These are phyloP conservation scores for Drosophila trichaetosa DNA, from an alignment of 2,888 invertebrate species.

Conservation along the genomic window DNA sequence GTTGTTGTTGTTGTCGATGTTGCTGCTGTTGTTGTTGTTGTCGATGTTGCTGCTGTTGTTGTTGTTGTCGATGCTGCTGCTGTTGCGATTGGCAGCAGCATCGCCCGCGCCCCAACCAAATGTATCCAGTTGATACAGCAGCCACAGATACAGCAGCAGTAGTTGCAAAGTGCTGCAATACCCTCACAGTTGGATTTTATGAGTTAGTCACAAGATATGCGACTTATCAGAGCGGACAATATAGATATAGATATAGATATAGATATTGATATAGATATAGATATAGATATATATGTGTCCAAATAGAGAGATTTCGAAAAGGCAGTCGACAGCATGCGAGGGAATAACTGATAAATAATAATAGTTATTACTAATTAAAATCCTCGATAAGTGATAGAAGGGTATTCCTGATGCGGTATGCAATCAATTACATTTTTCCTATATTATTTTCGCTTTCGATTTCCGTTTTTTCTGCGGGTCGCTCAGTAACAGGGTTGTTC, in stretches of 20 bases:
- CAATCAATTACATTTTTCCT: neutral
- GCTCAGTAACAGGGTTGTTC: constrained; percentile 46
- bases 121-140: constrained; percentile 26
- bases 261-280: no score
- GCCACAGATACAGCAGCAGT: neutral
- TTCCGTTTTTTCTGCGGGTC: constrained; percentile 64
- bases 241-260: no score
- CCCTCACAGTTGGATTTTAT: neutral
- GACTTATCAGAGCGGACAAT: neutral
- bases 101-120: constrained; percentile 26
- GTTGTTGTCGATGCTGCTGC: constrained; percentile 8
- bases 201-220: neutral
- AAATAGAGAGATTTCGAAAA: neutral
- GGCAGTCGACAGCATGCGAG: no score
- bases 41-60: constrained; percentile 4
- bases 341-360: no score
- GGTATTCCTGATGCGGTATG: constrained; percentile 8
- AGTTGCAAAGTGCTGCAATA: neutral
- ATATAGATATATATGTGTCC: no score
- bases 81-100: constrained; percentile 20
- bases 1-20: constrained; percentile 41
- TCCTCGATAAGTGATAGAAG: constrained; percentile 10
- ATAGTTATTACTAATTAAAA: no score
- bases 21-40: constrained; percentile 2
- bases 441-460: constrained; percentile 61